Conservation (phyloP, 2,888 invertebrate species). For the Amiota minor region DNA sequence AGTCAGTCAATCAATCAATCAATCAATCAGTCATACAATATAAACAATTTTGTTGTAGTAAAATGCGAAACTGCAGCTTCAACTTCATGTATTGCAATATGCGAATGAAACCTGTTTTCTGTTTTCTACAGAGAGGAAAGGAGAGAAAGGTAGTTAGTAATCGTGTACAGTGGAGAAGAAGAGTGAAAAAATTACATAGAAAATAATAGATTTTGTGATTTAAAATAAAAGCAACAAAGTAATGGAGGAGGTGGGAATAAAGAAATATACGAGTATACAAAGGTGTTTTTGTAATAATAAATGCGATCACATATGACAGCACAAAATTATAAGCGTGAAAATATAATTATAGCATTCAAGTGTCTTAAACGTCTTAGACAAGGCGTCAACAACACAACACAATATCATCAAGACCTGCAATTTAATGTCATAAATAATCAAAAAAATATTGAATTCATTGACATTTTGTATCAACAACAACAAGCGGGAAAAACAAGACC, state of each 20-base stretch:
- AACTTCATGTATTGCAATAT: neutral
- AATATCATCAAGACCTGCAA: slow-evolving; percentile 36
- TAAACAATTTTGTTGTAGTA: slow-evolving; percentile 10
- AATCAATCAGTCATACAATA: slow-evolving; percentile 54
- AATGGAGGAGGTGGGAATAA: no score
- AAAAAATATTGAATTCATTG: slow-evolving; percentile 36
- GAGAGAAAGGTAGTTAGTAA: neutral
- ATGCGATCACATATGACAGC: no score
- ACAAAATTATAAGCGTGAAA: neutral
- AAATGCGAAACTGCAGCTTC: neutral
- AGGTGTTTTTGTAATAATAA: neutral
- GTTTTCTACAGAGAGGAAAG: neutral
- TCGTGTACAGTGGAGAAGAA: no score
- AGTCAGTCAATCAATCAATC: slow-evolving; percentile 64
- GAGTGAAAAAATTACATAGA: no score
- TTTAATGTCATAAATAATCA: slow-evolving; percentile 62
- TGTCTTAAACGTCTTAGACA: no score
- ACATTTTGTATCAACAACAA: slow-evolving; percentile 40
- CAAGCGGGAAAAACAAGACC: neutral
- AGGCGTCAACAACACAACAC: no score
- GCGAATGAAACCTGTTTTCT: neutral
- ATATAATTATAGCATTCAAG: neutral
- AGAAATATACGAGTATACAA: neutral
- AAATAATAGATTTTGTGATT: no score
- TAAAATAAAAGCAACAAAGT: no score